Base-by-base conservation (phyloP, 2,888 invertebrate species). In the Gastrophysa polygoni region DNA sequence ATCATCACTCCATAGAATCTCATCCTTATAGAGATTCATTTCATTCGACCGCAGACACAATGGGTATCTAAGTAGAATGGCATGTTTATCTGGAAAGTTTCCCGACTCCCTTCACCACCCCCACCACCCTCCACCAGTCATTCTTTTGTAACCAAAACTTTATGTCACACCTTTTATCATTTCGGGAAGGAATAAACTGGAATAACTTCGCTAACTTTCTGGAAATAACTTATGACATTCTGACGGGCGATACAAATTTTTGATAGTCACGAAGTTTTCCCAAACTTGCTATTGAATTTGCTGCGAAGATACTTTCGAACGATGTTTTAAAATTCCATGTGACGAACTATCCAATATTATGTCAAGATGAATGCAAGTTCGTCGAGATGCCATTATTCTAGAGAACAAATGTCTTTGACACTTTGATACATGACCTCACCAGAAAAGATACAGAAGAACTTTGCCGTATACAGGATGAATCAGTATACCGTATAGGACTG, bases 191-290 rank as follows among this genome's bases (percentile, higher is more conserved):
- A 60, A 60, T 60, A 64, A 64, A 24, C 24, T 7, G 24, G 7
- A 24, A 24, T 24, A 24, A 60, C 59, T 60, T 57, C 48, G 21
- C 38, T 20, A 46, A 52, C 52, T 52, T 29, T 28, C 43, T 49
- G 43, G 18, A 32, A 60, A 67, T 64, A 57, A 67, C 67, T 67
- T 64, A 58, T 63, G 67, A 63, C 58, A 57, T 64, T 64, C 60
- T 64, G 64, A 67, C 64, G 64, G 62, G 60, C 60, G 59, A 60
- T 64, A 67, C 38, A 38, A 38, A 38, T 38, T 38, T 38, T 38
- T 38, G 38, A 38, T 38, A 38, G 14, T 38, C 11, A n/a, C 38
- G 38, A 38, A 38, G 38, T 38, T 38, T 38, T 2, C 14, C 38
- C n/a, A 14, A 38, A 38, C 14, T 38, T 38, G 38, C 38, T 38